Base-by-base conservation (phyloP, 2,113 vertebrate genomes). In the Machaerirhynchus nigripectus region DNA sequence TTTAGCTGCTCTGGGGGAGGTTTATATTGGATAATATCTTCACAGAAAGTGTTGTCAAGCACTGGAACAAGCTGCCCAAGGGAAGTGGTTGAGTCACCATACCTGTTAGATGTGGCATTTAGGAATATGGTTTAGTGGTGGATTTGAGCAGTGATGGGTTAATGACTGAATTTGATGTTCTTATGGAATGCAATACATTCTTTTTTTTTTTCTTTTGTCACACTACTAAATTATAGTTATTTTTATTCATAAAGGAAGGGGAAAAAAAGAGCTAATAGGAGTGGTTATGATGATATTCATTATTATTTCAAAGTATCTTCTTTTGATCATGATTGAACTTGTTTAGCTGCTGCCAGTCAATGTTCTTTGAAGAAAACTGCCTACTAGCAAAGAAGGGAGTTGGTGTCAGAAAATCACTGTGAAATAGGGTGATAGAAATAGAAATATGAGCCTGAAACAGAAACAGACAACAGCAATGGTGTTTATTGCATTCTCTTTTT, bases 141-240 rank as follows among this genome's bases (percentile, higher is more conserved):
- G 13, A 55, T 20, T 47, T 35, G 27, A 39, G 53, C 40, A 76
- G n/a, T n/a, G 26, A 27, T 10, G 46, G 11, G 40, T 82, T 60
- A 68, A 47, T n/a, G n/a, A 22, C n/a, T 61, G 30, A 61, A 40
- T 28, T 10, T 68, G 9, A 13, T 55, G 7, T 22, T 53, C 24
- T 46, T 35, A 21, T 1, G 1, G 2, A 65, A n/a, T 1, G 1
- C 6, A 63, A 9, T 63, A 10, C 1, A 11, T 56, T 67, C 2
- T 37, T 22, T 40, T 31, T 22, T 40, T 31, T 28, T 2, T 14
- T 39, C 23, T 57, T 30, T 23, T 2, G 3, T 6, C 4, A 5
- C 7, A 20, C 5, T 39, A 10, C 3, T 42, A 13, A 7, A 64
- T 13, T n/a, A 37, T 50, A 57, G 13, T 7, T 61, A 7, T 19